These are phyloP conservation scores for Progne subis DNA, from an alignment of 2,113 vertebrate species.

Conservation along the genomic window DNA sequence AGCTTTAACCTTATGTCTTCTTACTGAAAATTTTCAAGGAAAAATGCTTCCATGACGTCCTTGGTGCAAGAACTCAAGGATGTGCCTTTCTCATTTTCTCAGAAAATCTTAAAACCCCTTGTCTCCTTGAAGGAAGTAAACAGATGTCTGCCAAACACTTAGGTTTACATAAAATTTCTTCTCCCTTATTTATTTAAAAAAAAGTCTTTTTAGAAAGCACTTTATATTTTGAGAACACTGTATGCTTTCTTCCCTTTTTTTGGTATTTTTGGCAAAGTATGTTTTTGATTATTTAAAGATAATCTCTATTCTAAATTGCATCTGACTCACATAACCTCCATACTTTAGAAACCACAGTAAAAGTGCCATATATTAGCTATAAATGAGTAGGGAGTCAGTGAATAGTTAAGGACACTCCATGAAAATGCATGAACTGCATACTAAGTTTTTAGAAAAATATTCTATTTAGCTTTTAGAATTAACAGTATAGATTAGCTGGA, in stretches of 20 bases:
- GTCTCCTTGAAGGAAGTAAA: constrained; percentile 63
- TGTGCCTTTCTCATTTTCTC: constrained; percentile 33
- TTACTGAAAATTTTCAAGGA: constrained; percentile 59
- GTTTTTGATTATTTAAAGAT: constrained; percentile 73
- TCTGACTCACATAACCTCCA: constrained; percentile 70
- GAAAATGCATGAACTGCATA: constrained; percentile 28
- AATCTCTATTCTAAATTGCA: constrained; percentile 71
- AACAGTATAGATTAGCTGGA: constrained; percentile 19
- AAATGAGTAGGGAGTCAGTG: constrained; percentile 69
- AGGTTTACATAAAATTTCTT: constrained; percentile 63
- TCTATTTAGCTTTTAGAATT: constrained; percentile 50
- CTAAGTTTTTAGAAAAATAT: constrained; percentile 50
- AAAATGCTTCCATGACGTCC: constrained; percentile 20
- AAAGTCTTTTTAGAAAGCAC: constrained; percentile 48
- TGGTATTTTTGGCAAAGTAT: constrained; percentile 64
- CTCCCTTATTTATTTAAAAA: constrained; percentile 37
- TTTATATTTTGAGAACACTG: constrained; percentile 65
- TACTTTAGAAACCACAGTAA: constrained; percentile 72
- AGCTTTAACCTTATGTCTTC: constrained; percentile 46
- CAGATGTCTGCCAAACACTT: constrained; percentile 58
- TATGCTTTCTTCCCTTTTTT: constrained; percentile 15
- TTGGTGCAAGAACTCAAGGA: constrained; percentile 44
- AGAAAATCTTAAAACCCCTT: constrained; percentile 34
- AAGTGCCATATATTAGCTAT: constrained; percentile 67
- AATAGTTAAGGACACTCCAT: constrained; percentile 67